Percentiles rank a stretch among this genome's conserved stretches.
phyloP scores from a whole-genome alignment of 2,888 invertebrate species.

The Shargacucullia verbasci region DNA sequence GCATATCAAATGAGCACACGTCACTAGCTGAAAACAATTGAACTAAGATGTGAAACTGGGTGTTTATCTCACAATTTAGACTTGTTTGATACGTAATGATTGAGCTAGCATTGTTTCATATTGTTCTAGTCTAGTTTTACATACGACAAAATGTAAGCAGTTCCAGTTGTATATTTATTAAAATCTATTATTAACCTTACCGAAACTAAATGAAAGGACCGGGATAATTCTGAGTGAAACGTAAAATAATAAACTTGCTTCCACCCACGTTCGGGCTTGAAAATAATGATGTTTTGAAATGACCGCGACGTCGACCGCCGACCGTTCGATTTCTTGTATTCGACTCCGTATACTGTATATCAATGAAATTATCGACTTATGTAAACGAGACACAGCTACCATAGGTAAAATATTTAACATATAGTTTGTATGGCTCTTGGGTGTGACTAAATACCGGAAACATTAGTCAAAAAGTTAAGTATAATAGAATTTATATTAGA shows the following conservation, averaged over 20 bases:
- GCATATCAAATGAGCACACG: slow-evolving; percentile 52
- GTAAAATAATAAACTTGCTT: background rate
- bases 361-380: slow-evolving; percentile 6
- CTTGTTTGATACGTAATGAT: slow-evolving; percentile 11
- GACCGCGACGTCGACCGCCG: background rate
- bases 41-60: slow-evolving; percentile 20
- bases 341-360: slow-evolving; percentile 8
- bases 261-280: slow-evolving; percentile 4
- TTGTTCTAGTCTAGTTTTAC: too few species aligned
- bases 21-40: slow-evolving; percentile 46
- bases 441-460: slow-evolving; percentile 6
- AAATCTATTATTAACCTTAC: too few species aligned
- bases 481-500: too few species aligned
- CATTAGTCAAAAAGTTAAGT: slow-evolving; percentile 14
- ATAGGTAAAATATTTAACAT: background rate
- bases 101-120: background rate
- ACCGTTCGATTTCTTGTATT: background rate
- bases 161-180: too few species aligned
- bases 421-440: too few species aligned
- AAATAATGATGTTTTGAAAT: background rate
- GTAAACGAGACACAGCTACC: background rate
- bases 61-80: slow-evolving; percentile 16
- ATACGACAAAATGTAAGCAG: too few species aligned
- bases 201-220: too few species aligned
- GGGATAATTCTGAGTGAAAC: too few species aligned